These are phyloP conservation scores for Heteractis magnifica DNA, from an alignment of 92 coral and sea anemone genomes.

Conservation along the genomic window DNA sequence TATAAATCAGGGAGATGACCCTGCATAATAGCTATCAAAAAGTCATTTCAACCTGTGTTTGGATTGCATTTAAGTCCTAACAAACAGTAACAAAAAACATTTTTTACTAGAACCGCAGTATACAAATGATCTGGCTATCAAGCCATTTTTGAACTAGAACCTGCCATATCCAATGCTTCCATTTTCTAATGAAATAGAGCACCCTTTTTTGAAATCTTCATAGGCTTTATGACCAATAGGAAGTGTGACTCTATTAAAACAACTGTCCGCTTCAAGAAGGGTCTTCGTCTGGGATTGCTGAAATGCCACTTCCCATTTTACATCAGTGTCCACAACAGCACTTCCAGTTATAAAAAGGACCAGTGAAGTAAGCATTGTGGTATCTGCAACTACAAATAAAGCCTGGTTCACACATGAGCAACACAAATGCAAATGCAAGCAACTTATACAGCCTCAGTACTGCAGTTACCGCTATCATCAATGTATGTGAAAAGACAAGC, in stretches of 20 bases:
- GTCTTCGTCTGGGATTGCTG: conserved; percentile 17
- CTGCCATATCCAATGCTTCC: conserved; percentile 40
- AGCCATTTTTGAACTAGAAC: conserved; percentile 5
- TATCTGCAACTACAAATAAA: conserved; percentile 11
- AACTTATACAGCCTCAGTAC: no score
- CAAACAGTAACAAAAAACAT: neutral
- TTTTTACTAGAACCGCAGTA: conserved; percentile 1
- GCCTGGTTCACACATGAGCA: no score
- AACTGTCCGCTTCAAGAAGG: conserved; percentile 41
- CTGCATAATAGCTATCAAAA: no score
- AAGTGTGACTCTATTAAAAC: conserved; percentile 41
- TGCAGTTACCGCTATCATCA: no score
- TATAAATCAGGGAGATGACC: no score
- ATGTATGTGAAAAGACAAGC: no score
- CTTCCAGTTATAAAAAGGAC: conserved; percentile 44
- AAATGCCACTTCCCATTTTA: conserved; percentile 33
- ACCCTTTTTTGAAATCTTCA: conserved; percentile 46
- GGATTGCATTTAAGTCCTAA: neutral
- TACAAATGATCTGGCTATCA: neutral
- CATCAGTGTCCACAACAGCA: conserved; percentile 31
- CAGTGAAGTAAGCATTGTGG: conserved; percentile 35
- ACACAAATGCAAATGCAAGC: no score
- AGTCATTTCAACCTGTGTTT: no score
- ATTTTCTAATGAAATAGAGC: conserved; percentile 24
- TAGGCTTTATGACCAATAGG: conserved; percentile 45